Evolutionary conservation across 2,797 vertebrate genomes (phyloP), one percentile per base, ranked within the genome.

Genomic region (Clarias fuscus): DNA sequence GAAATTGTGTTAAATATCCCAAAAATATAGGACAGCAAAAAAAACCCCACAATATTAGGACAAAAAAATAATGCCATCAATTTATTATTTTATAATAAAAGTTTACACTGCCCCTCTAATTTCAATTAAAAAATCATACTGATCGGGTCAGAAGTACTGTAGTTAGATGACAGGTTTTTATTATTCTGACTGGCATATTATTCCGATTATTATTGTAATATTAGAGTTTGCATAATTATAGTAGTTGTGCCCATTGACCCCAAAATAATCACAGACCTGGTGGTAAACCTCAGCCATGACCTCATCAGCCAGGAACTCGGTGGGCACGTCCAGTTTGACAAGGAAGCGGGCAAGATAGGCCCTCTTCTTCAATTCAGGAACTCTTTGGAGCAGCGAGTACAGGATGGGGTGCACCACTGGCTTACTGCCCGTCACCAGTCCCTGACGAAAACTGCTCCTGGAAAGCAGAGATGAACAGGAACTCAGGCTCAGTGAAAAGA

Each of bases 261-360:
- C 20, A 24, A 82, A 82, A 82, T 24, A 68, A 24, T n/a, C 59
- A 48, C 78, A 79, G 92, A 99, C 98, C 98, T 99, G 98, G 84
- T 96, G 96, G 90, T 94, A 94, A 64, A 96, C 97, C 75, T 99
- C 98, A 86, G 93, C 95, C 89, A 99, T 96, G 4, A 95, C 90
- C 77, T 99, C 98, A 79, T 99, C 98, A 90, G 97, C 97, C 14
- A 99, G 94, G 91, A 99, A 99, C 85, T 99, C 98, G 0, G 93
- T 90, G 73, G 98, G 98, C 86, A 99, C 96, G 24, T 99, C 98
- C 33, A 99, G 88, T 92, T 96, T 99, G 89, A 98, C 93, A 4
- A 99, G 95, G 91, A 97, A 99, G 18, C 96, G 97, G 78, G 98
- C 96, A 90, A 99, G 92, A 89, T 99, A 99, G 1, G 98, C 97